Evolutionary conservation across 1,140 invertebrate species (phyloP).

Genomic region (Sitobion miscanthi): DNA sequence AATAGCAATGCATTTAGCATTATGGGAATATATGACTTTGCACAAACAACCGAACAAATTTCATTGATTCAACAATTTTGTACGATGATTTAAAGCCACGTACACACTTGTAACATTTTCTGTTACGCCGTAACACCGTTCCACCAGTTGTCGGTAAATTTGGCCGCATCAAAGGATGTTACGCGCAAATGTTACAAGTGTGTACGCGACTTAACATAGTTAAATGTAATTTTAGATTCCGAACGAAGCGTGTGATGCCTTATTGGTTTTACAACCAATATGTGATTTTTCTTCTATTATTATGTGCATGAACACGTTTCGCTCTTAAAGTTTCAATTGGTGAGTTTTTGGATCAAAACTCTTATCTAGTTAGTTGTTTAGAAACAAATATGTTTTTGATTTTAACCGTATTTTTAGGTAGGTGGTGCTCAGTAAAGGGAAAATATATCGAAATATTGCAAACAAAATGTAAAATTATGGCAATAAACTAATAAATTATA

Average conservation of each 20-base stretch:
- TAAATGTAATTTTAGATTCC: neutral
- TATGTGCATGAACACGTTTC: neutral
- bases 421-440: too few species aligned
- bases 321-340: too few species aligned
- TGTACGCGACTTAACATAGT: neutral
- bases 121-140: too few species aligned
- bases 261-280: neutral
- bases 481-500: neutral
- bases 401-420: too few species aligned
- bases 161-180: too few species aligned
- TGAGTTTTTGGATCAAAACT: neutral
- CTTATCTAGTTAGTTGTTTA: neutral
- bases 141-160: too few species aligned
- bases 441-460: too few species aligned
- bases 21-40: neutral
- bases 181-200: too few species aligned
- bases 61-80: neutral
- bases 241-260: neutral
- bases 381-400: neutral
- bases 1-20: neutral
- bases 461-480: too few species aligned
- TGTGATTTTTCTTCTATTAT: neutral
- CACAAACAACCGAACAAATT: neutral
- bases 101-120: too few species aligned
- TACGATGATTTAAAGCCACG: neutral